Evolutionary conservation across 2,113 vertebrate genomes (phyloP).

Genomic region (Pterophyllum scalare): DNA sequence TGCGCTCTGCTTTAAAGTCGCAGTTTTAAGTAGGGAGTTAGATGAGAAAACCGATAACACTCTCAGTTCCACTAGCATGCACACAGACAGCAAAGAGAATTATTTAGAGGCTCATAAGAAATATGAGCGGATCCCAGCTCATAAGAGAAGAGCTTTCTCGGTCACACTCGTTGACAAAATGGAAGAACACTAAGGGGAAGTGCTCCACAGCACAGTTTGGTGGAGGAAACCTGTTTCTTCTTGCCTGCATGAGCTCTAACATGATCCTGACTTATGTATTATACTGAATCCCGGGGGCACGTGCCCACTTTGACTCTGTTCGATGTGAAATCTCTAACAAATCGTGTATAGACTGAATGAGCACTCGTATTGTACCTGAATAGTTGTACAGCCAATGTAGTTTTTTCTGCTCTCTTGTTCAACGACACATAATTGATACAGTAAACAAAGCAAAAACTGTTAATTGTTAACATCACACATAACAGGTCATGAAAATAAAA

Average conservation of each 20-base stretch:
- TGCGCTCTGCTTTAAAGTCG: neutral
- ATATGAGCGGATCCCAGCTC: neutral
- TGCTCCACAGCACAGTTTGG: neutral
- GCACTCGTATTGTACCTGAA: neutral
- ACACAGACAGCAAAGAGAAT: no score
- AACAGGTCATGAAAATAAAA: neutral
- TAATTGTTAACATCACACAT: neutral
- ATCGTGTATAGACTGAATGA: neutral
- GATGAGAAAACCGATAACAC: neutral
- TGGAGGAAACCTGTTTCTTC: neutral
- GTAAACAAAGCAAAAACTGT: no score
- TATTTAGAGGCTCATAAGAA: no score
- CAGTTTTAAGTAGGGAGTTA: neutral
- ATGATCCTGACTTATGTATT: neutral
- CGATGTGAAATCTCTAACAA: neutral
- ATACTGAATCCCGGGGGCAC: neutral
- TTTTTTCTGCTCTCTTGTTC: no score
- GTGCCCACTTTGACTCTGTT: neutral
- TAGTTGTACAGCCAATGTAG: neutral
- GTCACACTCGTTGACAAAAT: neutral
- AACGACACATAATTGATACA: no score
- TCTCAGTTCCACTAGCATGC: no score
- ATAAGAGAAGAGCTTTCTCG: neutral
- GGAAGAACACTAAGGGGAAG: neutral
- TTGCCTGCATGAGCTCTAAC: neutral